Evolutionary conservation across 2,113 vertebrate genomes (phyloP), one percentile per base, ranked within the genome.

Genomic region (Tachuris rubrigastra): DNA sequence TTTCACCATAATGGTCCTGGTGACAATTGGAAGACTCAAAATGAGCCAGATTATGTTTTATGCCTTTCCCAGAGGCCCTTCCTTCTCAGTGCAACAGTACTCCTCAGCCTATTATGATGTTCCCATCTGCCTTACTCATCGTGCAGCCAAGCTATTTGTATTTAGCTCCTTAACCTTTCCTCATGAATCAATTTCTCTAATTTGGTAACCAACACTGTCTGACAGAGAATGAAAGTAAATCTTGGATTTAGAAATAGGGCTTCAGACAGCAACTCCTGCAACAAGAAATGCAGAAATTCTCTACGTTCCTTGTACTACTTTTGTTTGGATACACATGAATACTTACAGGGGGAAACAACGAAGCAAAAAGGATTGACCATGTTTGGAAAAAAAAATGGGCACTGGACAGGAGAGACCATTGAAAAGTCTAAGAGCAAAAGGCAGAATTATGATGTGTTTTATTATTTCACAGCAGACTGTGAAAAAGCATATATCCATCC

Each of bases 111-210:
- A 53, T 96, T 94, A 87, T 76, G 77, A 91, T 93, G 85, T 78
- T 90, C 89, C 94, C 93, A 96, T 97, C 95, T 97, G 94, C 95
- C 93, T 87, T 85, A 79, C 81, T 89, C 93, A 55, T 79, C 8
- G 0, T 68, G 81, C 59, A 91, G 81, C 93, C 91, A 95, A 87
- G 81, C 58, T 89, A 91, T 89, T 95, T 79, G 74, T 96, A 79
- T 93, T 91, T 96, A 95, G 69, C 81, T 96, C 74, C 85, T 96
- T 96, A 96, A 94, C 91, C 89, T 95, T 89, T 87, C 77, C 46
- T 91, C 49, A 15, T 93, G 62, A 96, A 93, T 95, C 91, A 95
- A 73, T 82, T 94, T 93, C 66, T 94, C 62, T 85, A 91, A 87
- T 65, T 87, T 2, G 0, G 53, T 95, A 93, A 94, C 91, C 84